Conservation (phyloP, 2,888 invertebrate genomes). For the Micropterix aruncella region DNA sequence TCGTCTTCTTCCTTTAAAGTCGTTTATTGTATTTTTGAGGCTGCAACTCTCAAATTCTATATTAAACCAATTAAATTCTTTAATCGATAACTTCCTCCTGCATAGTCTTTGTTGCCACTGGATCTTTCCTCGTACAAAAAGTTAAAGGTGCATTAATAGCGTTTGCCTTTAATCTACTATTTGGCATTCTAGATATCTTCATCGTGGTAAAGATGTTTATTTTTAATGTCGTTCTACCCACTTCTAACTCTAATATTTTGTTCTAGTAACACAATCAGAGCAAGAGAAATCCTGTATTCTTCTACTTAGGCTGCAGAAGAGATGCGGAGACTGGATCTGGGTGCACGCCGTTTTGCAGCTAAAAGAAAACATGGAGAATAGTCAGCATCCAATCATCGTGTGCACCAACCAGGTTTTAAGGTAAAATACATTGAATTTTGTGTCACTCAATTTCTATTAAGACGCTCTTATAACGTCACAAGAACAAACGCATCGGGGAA, state of each 20-base stretch:
- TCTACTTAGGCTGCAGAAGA: conserved; percentile 76
- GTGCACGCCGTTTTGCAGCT: conserved; percentile 92
- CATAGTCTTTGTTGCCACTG: background rate
- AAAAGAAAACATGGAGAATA: conserved; percentile 74
- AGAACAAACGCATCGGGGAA: no score
- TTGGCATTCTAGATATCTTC: conserved; percentile 7
- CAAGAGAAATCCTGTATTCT: conserved; percentile 95
- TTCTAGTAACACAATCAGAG: conserved; percentile 90
- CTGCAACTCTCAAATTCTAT: no score
- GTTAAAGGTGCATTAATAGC: background rate
- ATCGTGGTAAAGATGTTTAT: conserved; percentile 9
- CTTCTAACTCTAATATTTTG: no score
- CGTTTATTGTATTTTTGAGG: no score
- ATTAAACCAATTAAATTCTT: no score
- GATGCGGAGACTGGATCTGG: conserved; percentile 85
- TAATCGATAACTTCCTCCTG: no score
- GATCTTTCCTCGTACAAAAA: background rate
- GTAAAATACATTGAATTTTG: no score
- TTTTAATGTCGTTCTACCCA: conserved; percentile 11
- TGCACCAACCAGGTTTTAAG: conserved; percentile 94
- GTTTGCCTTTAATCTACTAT: background rate
- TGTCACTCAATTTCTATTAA: no score
- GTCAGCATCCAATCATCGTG: conserved; percentile 84
- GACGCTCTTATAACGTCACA: no score
- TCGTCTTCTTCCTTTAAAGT: no score